Conservation (phyloP, 2,113 vertebrate genomes). For the Lophochroa leadbeateri region DNA sequence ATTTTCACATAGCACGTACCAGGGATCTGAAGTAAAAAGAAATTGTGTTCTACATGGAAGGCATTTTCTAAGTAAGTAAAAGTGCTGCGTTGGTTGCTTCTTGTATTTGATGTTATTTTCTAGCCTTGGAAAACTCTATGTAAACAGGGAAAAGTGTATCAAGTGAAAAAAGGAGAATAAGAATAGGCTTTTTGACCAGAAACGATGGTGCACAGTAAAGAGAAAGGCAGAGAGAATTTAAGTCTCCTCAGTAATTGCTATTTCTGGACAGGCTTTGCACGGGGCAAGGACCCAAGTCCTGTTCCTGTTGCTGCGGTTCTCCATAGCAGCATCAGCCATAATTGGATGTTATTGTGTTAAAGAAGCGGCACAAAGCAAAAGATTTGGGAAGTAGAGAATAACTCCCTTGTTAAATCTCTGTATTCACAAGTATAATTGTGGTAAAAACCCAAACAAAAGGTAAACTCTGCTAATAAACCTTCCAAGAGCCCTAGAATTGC, state of each 20-base stretch:
- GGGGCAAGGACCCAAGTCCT: background rate
- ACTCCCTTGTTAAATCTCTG: background rate
- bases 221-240: background rate
- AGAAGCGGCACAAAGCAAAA: background rate
- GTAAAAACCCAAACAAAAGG: background rate
- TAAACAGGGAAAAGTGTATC: background rate
- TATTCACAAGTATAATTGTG: background rate
- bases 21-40: background rate
- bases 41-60: background rate
- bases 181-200: background rate
- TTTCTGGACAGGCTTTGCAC: background rate
- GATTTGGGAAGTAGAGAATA: background rate
- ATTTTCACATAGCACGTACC: background rate
- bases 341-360: background rate
- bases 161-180: background rate
- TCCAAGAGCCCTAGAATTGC: rapidly evolving
- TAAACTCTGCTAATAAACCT: background rate
- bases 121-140: background rate
- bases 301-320: background rate
- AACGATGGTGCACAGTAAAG: background rate
- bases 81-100: background rate
- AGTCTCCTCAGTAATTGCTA: background rate
- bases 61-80: background rate
- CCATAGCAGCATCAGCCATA: background rate
- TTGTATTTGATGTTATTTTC: background rate